These are phyloP conservation scores for Malurus alboscapulatus DNA, from an alignment of 2,113 vertebrate genomes.

Conservation along the genomic window DNA sequence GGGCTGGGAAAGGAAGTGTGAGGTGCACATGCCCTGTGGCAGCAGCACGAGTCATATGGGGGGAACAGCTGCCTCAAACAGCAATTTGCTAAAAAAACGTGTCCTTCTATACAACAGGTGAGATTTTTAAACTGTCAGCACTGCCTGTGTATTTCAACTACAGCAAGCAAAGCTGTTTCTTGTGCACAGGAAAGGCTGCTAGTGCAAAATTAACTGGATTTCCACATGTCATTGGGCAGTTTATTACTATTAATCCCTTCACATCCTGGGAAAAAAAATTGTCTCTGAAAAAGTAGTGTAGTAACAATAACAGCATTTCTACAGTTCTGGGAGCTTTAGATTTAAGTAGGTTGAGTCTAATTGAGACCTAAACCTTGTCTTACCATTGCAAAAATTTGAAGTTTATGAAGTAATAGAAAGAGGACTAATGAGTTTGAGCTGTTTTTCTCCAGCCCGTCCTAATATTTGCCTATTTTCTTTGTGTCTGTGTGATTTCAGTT, in stretches of 20 bases:
- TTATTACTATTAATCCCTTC: background rate
- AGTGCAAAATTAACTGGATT: background rate
- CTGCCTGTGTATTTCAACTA: background rate
- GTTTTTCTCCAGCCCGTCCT: background rate
- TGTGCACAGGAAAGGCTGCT: background rate
- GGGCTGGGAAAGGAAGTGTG: background rate
- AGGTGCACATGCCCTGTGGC: background rate
- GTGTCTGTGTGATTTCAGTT: constrained; percentile 82
- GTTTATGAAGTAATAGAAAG: background rate
- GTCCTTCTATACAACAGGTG: background rate
- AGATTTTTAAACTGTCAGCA: background rate
- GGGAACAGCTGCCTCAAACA: background rate
- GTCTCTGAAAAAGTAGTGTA: background rate
- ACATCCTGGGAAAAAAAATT: background rate
- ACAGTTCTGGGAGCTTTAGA: background rate
- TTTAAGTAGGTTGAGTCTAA: background rate
- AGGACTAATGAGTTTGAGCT: background rate
- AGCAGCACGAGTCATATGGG: accelerated
- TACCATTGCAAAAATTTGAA: background rate
- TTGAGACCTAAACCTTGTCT: background rate
- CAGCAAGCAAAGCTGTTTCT: background rate
- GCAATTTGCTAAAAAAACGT: background rate
- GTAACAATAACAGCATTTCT: background rate
- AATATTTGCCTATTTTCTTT: background rate
- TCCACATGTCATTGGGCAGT: background rate